A percentile compares a stretch with the other conserved stretches of the same genome.
These are phyloP conservation scores for mouse (Mus musculus) DNA, from an alignment of 2,113 vertebrate genomes.

Conservation along the genomic window GRCm39 chr5:59674001-59674500, in stretches of 20 bases:
- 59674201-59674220: not conserved
- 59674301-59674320: not conserved
- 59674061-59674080: not conserved
- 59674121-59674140: not conserved
- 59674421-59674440: not conserved
- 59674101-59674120: not conserved
- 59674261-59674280: not conserved
- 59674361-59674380: not conserved
- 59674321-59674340: slow-evolving; percentile 36
- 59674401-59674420: slow-evolving; percentile 33
- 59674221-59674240: not conserved
- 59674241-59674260: not conserved
- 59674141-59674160: too few species aligned
- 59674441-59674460: slow-evolving; percentile 62
- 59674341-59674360: slow-evolving; percentile 51
- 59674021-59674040: rapidly evolving
- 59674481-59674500: slow-evolving; percentile 44
- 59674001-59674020: not conserved
- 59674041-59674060: too few species aligned
- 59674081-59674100: not conserved
- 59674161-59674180: too few species aligned
- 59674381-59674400: slow-evolving; percentile 54
- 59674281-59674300: not conserved
- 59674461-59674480: slow-evolving; percentile 48
- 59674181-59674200: not conserved